Conservation (phyloP, 2,113 vertebrate genomes). For the Pycnonotus jocosus region DNA sequence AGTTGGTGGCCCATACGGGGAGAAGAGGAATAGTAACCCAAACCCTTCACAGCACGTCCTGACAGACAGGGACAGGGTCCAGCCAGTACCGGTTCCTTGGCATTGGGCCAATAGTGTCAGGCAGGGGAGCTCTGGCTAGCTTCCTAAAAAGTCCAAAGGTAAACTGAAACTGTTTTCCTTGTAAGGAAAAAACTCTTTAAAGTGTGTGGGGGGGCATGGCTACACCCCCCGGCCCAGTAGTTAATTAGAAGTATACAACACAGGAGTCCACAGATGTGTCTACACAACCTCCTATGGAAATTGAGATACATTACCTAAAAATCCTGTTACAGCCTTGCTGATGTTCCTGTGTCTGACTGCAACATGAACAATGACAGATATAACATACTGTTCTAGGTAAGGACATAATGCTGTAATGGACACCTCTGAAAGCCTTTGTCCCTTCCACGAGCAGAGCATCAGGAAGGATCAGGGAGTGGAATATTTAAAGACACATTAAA, state of each 20-base stretch:
- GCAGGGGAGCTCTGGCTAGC: too few relatives aligned
- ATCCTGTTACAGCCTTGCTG: background rate
- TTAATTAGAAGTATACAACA: background rate
- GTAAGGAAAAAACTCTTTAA: too few relatives aligned
- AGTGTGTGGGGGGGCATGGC: too few relatives aligned
- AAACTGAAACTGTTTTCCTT: too few relatives aligned
- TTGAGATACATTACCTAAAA: background rate
- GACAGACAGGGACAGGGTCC: too few relatives aligned
- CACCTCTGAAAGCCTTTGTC: background rate
- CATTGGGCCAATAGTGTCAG: too few relatives aligned
- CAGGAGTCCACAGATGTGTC: background rate
- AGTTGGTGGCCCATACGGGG: too few relatives aligned
- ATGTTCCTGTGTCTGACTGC: background rate
- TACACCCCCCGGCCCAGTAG: too few relatives aligned
- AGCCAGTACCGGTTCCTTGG: too few relatives aligned
- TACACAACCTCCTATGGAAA: background rate
- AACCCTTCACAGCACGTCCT: too few relatives aligned
- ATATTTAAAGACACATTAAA: background rate
- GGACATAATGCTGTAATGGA: background rate
- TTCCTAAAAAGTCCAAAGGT: too few relatives aligned
- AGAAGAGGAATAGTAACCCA: too few relatives aligned
- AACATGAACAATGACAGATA: background rate
- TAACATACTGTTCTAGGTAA: background rate
- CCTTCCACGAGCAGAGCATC: background rate
- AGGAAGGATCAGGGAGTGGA: background rate